Conservation (phyloP, 2,797 vertebrate species). For the Tragopan temminckii region DNA sequence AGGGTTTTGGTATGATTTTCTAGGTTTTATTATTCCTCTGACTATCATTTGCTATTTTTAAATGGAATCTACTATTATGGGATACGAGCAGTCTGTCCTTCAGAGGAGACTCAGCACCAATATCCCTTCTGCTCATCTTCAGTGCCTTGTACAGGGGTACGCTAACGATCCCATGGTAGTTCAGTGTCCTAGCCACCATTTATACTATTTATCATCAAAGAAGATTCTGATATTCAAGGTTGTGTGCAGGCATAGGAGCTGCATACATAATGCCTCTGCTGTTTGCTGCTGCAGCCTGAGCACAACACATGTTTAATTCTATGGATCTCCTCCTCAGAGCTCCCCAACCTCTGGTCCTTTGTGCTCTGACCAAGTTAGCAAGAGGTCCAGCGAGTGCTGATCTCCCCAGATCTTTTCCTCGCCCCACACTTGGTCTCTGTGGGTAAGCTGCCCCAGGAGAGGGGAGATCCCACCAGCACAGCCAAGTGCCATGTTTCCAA, state of each 20-base stretch:
- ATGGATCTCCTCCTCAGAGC: rapidly evolving
- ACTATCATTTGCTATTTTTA: constrained; percentile 66
- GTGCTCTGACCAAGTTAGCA: neutral
- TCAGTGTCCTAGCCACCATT: neutral
- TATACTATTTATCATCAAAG: neutral
- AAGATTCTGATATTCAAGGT: neutral
- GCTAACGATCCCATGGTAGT: neutral
- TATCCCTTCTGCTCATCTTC: neutral
- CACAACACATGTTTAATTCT: rapidly evolving
- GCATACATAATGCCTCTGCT: neutral
- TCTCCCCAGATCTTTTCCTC: neutral
- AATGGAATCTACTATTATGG: constrained; percentile 45
- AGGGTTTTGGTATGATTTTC: constrained; percentile 49
- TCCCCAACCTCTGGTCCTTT: neutral
- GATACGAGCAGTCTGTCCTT: constrained; percentile 36
- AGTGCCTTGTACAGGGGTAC: rapidly evolving
- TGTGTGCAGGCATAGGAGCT: neutral
- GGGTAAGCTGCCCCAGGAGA: neutral
- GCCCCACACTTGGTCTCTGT: rapidly evolving
- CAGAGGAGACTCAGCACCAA: constrained; percentile 34
- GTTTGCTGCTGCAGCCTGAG: neutral
- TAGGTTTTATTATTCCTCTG: constrained; percentile 72
- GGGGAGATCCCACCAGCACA: neutral
- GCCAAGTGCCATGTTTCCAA: neutral
- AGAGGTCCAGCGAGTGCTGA: neutral